These are phyloP conservation scores for Syrmaticus mikado DNA, from an alignment of 2,113 vertebrate species.

Conservation along the genomic window DNA sequence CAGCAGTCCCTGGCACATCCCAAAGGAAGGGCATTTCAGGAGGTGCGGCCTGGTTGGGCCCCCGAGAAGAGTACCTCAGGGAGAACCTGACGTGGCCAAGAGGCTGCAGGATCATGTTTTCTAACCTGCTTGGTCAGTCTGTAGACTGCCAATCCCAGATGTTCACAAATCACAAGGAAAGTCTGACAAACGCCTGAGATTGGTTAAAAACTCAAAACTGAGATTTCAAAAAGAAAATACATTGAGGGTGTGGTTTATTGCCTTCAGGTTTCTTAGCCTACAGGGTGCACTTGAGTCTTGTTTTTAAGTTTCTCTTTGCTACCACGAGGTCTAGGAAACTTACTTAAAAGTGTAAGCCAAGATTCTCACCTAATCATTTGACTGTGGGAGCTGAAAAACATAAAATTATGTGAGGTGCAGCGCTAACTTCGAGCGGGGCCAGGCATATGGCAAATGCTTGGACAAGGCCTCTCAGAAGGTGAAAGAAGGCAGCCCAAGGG, in stretches of 20 bases:
- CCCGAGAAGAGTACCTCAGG: neutral
- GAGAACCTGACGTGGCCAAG: neutral
- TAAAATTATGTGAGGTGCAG: slow-evolving; percentile 22
- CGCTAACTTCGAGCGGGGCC: slow-evolving; percentile 8
- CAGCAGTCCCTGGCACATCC: neutral
- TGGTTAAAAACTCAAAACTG: slow-evolving; percentile 16
- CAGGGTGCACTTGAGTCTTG: slow-evolving; percentile 48
- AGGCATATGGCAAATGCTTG: slow-evolving; percentile 6
- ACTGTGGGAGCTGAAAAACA: slow-evolving; percentile 56
- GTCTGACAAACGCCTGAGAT: neutral
- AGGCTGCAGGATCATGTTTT: neutral
- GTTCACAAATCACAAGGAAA: slow-evolving; percentile 27
- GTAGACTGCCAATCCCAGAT: slow-evolving; percentile 35
- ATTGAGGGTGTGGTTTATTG: slow-evolving; percentile 59
- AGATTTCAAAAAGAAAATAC: slow-evolving; percentile 26
- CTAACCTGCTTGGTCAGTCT: neutral
- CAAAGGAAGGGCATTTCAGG: neutral
- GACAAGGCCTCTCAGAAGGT: neutral
- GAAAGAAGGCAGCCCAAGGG: neutral
- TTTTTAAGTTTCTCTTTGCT: slow-evolving; percentile 62
- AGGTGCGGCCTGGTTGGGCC: neutral
- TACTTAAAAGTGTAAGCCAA: slow-evolving; percentile 54
- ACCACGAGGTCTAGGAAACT: slow-evolving; percentile 59
- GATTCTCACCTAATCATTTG: slow-evolving; percentile 68
- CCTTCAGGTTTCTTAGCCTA: slow-evolving; percentile 57